Evolutionary conservation across 2,888 invertebrate species (phyloP).

Genomic region (Drosophila mimetica): DNA sequence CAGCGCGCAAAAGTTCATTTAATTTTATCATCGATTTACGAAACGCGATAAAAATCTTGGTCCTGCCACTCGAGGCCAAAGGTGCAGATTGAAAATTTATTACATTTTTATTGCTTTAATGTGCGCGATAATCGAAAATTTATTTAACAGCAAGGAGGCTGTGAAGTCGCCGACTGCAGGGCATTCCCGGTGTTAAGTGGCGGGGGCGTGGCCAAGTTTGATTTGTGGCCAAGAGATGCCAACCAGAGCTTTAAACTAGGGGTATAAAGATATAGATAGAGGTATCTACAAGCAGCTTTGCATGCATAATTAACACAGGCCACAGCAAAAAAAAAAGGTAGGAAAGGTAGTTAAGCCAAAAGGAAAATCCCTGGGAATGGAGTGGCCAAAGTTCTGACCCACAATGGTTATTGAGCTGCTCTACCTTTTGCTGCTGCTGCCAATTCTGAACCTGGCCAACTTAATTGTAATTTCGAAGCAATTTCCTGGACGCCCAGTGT

Average conservation of each 20-base stretch:
- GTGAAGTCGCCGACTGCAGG: conserved; percentile 18
- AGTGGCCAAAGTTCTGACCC: conserved; percentile 18
- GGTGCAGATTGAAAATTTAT: conserved; percentile 80
- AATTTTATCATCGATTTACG: conserved; percentile 73
- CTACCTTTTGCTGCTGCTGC: conserved; percentile 1
- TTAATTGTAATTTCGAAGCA: conserved; percentile 43
- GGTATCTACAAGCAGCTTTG: conserved; percentile 45
- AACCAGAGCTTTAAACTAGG: conserved; percentile 28
- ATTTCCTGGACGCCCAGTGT: conserved; percentile 21
- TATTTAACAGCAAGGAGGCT: conserved; percentile 60
- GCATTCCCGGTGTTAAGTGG: background rate
- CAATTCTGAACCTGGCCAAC: conserved; percentile 8
- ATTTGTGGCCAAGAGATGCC: conserved; percentile 53
- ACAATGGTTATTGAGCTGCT: conserved; percentile 34
- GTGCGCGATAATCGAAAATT: conserved; percentile 80
- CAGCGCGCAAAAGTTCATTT: conserved; percentile 58
- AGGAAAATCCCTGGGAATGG: background rate
- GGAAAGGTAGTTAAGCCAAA: background rate
- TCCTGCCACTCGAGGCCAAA: conserved; percentile 36
- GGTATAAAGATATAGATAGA: conserved; percentile 26
- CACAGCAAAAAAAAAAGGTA: too few relatives aligned
- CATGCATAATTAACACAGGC: conserved; percentile 49
- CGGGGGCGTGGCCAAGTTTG: conserved; percentile 36
- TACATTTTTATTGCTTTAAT: conserved; percentile 81
- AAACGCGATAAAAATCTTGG: conserved; percentile 73